phyloP scores from a whole-genome alignment of 1,140 invertebrate genomes.

The Dryas iulia region DNA sequence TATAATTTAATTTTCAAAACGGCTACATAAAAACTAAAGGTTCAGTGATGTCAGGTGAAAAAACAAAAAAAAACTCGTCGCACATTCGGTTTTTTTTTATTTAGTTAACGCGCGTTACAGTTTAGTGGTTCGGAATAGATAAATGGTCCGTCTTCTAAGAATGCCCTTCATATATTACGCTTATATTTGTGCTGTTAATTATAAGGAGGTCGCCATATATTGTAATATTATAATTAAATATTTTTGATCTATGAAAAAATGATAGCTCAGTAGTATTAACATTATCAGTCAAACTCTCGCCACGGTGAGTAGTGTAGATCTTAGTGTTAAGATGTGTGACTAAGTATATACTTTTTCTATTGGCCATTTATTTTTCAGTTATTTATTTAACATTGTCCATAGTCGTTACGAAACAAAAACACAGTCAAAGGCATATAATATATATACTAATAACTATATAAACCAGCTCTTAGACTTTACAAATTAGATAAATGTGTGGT shows the following conservation, averaged over 20 bases:
- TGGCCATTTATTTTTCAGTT: no score
- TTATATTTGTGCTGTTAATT: background rate
- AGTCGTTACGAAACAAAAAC: no score
- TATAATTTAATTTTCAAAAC: slow-evolving; percentile 78
- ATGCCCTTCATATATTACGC: slow-evolving; percentile 43
- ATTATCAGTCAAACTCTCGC: no score
- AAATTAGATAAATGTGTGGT: no score
- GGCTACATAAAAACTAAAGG: slow-evolving; percentile 61
- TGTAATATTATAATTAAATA: slow-evolving; percentile 4
- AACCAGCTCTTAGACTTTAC: no score
- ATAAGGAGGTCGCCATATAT: background rate
- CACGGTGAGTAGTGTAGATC: no score
- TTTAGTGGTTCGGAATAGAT: slow-evolving; percentile 67
- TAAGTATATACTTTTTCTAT: no score
- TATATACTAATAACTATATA: no score
- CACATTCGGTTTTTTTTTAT: slow-evolving; percentile 67
- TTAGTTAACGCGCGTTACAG: slow-evolving; percentile 53
- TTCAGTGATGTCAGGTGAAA: slow-evolving; percentile 67
- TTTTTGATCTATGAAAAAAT: background rate
- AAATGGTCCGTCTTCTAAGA: slow-evolving; percentile 61
- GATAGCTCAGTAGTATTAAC: no score
- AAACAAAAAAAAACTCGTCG: slow-evolving; percentile 64
- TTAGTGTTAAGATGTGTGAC: no score
- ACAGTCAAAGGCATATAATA: no score
- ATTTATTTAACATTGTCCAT: no score